These are phyloP conservation scores for Muraenolepis orangiensis DNA, from an alignment of 2,797 vertebrate genomes.

Conservation along the genomic window DNA sequence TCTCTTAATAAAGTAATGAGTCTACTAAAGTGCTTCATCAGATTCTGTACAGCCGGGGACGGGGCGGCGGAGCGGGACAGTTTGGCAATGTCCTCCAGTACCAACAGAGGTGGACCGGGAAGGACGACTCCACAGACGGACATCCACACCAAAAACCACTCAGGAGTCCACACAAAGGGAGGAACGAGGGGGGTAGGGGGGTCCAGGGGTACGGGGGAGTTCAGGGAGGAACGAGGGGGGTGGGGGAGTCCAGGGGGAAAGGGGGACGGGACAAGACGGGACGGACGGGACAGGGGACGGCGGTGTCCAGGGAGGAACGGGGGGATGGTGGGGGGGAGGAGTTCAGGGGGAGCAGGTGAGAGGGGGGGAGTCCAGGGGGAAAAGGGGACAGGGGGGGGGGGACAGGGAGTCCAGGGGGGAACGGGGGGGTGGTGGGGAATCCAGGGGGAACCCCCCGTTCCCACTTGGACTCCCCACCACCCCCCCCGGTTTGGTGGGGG, in stretches of 20 bases:
- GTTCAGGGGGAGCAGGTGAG: too few relatives aligned
- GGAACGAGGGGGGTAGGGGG: conserved; percentile 49
- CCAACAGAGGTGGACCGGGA: conserved; percentile 24
- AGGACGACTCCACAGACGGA: conserved; percentile 31
- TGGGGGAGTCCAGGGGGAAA: not conserved
- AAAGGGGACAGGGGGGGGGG: too few relatives aligned
- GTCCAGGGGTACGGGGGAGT: not conserved
- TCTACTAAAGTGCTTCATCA: conserved; percentile 80
- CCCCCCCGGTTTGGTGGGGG: too few relatives aligned
- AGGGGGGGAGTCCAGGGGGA: too few relatives aligned
- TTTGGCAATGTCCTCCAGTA: conserved; percentile 37
- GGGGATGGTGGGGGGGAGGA: too few relatives aligned
- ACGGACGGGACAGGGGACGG: too few relatives aligned
- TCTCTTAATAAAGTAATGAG: conserved; percentile 55
- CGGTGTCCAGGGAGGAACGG: too few relatives aligned
- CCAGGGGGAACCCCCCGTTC: too few relatives aligned
- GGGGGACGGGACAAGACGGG: too few relatives aligned
- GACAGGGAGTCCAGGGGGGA: too few relatives aligned
- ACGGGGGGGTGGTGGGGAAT: too few relatives aligned
- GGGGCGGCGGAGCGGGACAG: conserved; percentile 21
- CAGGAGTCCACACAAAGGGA: conserved; percentile 56
- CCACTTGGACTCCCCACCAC: too few relatives aligned
- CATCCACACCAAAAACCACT: conserved; percentile 61
- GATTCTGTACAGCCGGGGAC: conserved; percentile 51
- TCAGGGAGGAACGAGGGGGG: not conserved